phyloP scores from a whole-genome alignment of 64 coral and sea anemone species.

The Montipora cactus region DNA sequence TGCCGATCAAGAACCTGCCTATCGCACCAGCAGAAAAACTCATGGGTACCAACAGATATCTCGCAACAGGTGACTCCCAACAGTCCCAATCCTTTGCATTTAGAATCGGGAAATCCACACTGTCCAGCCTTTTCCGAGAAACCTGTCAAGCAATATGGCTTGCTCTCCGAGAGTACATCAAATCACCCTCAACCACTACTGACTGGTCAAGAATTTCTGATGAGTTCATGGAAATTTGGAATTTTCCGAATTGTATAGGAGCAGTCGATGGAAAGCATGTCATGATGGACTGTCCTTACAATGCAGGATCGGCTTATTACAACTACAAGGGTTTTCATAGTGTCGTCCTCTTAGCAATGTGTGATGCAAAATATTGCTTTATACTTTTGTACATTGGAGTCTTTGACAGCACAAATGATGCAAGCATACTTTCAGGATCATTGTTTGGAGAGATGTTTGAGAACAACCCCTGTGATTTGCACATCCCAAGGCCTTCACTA shows the following conservation, averaged over 20 bases:
- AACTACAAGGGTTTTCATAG: conserved; percentile 37
- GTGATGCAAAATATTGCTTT: neutral
- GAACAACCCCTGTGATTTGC: neutral
- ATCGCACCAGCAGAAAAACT: neutral
- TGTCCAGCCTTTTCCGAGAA: conserved; percentile 28
- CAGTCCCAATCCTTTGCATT: conserved; percentile 1
- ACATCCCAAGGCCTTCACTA: neutral
- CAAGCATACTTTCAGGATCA: neutral
- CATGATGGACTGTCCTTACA: conserved; percentile 48
- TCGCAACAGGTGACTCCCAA: conserved; percentile 38
- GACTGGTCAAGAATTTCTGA: conserved; percentile 25
- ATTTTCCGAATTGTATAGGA: conserved; percentile 50
- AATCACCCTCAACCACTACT: neutral
- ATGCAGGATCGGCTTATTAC: conserved; percentile 40
- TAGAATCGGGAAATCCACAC: conserved; percentile 32
- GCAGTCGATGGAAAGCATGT: conserved; percentile 47
- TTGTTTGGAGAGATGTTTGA: neutral
- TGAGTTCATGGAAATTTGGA: conserved; percentile 16
- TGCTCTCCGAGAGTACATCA: conserved; percentile 18
- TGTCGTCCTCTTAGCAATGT: neutral
- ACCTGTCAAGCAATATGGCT: conserved; percentile 52
- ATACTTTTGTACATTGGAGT: neutral
- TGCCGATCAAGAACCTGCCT: neutral
- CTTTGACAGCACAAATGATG: neutral
- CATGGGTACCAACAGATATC: conserved; percentile 24